Percentiles rank a stretch among this genome's conserved stretches.
phyloP scores from a whole-genome alignment of 53 echinoderm and acorn worm genomes.

The Glandiceps talaboti region DNA sequence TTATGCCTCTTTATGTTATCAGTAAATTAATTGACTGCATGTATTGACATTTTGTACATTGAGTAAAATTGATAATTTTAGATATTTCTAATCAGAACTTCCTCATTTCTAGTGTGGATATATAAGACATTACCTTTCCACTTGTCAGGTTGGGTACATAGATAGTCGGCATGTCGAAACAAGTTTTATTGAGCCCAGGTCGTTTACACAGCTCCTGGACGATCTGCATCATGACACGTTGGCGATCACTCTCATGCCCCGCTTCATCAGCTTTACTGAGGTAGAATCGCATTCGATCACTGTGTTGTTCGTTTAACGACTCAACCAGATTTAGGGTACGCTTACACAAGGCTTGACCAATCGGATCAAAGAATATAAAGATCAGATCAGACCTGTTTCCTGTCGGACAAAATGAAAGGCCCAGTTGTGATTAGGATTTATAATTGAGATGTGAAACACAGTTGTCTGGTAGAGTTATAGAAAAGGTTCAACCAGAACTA shows the following conservation, averaged over 20 bases:
- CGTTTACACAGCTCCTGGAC: conserved; percentile 98
- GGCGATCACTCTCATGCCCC: conserved; percentile 93
- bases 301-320: conserved; percentile 84
- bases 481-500: too few species aligned
- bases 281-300: conserved; percentile 90
- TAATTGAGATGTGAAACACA: too few species aligned
- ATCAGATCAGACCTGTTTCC: conserved; percentile 91
- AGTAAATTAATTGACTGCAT: too few species aligned
- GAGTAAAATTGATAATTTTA: too few species aligned
- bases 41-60: too few species aligned
- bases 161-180: conserved; percentile 99
- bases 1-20: too few species aligned
- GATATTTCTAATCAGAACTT: too few species aligned
- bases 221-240: conserved; percentile 99
- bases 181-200: conserved; percentile 85
- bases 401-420: too few species aligned
- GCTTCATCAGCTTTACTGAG: conserved; percentile 97
- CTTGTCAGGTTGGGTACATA: conserved; percentile 61
- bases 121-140: neutral
- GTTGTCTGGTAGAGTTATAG: too few species aligned
- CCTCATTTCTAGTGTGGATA: too few species aligned
- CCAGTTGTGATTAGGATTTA: too few species aligned
- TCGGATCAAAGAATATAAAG: conserved; percentile 99
- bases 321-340: conserved; percentile 92
- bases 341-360: conserved; percentile 96